Evolutionary conservation across 2,797 vertebrate species (phyloP).

Genomic region (Cirrhinus molitorella): DNA sequence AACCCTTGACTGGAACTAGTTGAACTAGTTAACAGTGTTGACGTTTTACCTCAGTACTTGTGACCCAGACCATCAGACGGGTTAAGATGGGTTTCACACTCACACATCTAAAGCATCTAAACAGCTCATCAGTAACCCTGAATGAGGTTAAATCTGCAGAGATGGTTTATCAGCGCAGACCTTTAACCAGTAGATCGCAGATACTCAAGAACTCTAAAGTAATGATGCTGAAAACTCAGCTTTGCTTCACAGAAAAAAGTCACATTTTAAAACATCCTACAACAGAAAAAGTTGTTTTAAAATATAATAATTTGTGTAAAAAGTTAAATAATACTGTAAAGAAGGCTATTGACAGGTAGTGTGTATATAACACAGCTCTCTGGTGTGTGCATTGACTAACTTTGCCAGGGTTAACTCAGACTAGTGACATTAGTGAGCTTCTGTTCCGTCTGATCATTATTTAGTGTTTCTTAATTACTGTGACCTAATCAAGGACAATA

Average conservation of each 20-base stretch:
- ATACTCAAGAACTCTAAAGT: neutral
- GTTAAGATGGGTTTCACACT: neutral
- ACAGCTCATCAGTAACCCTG: neutral
- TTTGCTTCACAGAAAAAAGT: neutral
- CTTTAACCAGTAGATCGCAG: neutral
- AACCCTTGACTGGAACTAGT: neutral
- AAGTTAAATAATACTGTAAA: too few species aligned
- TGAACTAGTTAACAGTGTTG: neutral
- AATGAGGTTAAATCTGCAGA: neutral
- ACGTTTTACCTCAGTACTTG: neutral
- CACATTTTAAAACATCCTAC: neutral
- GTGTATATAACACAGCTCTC: neutral
- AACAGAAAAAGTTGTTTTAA: neutral
- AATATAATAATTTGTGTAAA: too few species aligned
- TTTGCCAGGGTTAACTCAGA: neutral
- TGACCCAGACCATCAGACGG: neutral
- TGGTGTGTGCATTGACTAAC: neutral
- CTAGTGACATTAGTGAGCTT: neutral
- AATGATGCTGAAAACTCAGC: neutral
- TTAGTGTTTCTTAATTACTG: conserved; percentile 48
- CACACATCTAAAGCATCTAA: neutral
- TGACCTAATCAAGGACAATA: conserved; percentile 54
- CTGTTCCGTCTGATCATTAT: neutral
- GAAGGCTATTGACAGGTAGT: neutral
- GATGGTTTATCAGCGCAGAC: neutral